Evolutionary conservation across 2,797 vertebrate genomes (phyloP), one percentile per base, ranked within the genome.

Genomic region (Pelobates cultripes): DNA sequence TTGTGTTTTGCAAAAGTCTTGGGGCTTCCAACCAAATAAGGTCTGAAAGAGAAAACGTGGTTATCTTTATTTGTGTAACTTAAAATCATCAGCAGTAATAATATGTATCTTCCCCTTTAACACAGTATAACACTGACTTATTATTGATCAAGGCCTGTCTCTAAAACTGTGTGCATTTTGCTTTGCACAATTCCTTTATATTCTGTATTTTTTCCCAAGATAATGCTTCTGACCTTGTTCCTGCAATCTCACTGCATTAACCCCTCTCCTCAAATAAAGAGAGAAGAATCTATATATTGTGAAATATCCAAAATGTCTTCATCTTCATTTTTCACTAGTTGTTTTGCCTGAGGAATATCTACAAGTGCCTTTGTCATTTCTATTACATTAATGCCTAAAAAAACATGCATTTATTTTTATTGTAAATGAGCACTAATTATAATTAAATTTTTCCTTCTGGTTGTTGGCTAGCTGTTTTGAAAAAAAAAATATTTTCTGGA

Each of bases 31-130:
- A 57, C 45, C 45, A 47, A n/a, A 47, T 47, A 47, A 47, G 45
- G 45, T 47, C 45, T 4, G 45, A 47, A 47, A 47, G n/a, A 47
- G 45, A 47, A 47, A 9, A 47, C 9, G 9, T 47, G 4, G n/a
- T n/a, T n/a, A 47, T n/a, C n/a, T n/a, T n/a, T n/a, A n/a, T n/a
- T n/a, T n/a, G n/a, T n/a, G n/a, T n/a, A n/a, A n/a, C n/a, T 71
- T 17, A 79, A 72, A 79, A 43, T 45, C 66, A 64, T 71, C 57
- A 13, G 63, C 43, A 71, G 63, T 79, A 64, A 79, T 79, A 72
- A 79, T 79, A 79, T 12, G 1, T 55, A 79, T 15, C 44, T 79
- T 73, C 15, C 60, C 61, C 9, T 73, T 79, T 64, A 73, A 73
- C 44, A 79, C 43, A 7, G 44, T 17, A 47, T 55, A 66, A 55